Conservation (phyloP, 2,797 vertebrate species). For the Eulemur mongoz region DNA sequence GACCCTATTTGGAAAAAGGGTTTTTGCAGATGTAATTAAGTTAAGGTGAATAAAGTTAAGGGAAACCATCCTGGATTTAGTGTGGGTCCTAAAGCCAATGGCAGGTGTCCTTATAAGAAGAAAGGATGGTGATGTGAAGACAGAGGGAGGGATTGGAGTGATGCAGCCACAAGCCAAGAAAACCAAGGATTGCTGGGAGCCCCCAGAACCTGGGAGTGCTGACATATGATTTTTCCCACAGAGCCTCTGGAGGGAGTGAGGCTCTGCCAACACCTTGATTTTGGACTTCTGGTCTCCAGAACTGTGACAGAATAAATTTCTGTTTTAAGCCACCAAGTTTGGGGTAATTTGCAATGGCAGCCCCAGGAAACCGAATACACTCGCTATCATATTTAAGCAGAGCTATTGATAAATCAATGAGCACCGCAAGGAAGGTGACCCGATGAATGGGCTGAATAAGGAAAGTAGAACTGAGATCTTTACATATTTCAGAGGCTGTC, state of each 20-base stretch:
- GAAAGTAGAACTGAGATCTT: not conserved
- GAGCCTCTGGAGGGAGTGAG: not conserved
- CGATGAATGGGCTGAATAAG: not conserved
- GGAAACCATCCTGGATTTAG: not conserved
- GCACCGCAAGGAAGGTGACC: not conserved
- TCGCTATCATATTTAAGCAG: not conserved
- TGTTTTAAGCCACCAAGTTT: not conserved
- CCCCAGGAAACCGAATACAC: not conserved
- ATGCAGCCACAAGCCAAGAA: not conserved
- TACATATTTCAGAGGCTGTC: not conserved
- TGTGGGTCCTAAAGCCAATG: not conserved
- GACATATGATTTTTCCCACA: accelerated
- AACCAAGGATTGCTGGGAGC: not conserved
- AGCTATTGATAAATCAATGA: not conserved
- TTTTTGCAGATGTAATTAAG: not conserved
- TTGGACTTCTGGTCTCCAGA: not conserved
- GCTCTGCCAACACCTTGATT: not conserved
- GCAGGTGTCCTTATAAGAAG: not conserved
- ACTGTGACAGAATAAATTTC: not conserved
- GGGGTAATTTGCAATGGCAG: not conserved
- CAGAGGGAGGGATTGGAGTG: not conserved
- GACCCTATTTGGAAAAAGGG: not conserved
- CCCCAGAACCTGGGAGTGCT: not conserved
- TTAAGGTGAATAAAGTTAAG: not conserved
- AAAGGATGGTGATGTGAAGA: not conserved